A percentile compares a stretch with the other conserved stretches of the same genome.
These are phyloP conservation scores for Orgyia antiqua DNA, from an alignment of 2,888 invertebrate genomes.

Conservation along the genomic window DNA sequence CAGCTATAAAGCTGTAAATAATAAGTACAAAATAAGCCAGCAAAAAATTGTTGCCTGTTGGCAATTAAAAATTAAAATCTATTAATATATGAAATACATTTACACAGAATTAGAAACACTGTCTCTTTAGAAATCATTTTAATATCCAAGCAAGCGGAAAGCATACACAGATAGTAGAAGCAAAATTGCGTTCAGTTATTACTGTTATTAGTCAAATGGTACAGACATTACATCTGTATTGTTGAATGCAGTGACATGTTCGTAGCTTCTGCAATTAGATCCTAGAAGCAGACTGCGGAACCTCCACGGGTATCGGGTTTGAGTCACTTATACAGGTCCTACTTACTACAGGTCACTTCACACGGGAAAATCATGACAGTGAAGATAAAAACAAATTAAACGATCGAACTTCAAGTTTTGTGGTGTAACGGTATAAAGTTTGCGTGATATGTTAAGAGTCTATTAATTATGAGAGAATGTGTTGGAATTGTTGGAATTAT, in stretches of 20 bases:
- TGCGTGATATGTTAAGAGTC: constrained; percentile 17
- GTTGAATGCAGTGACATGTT: constrained; percentile 40
- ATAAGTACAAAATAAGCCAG: no score
- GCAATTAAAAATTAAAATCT: no score
- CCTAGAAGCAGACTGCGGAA: constrained; percentile 42
- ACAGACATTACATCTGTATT: constrained; percentile 46
- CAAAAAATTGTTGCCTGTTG: no score
- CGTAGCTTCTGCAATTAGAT: constrained; percentile 50
- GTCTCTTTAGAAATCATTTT: no score
- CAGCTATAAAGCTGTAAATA: no score
- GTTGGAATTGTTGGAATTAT: no score
- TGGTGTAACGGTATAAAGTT: constrained; percentile 18
- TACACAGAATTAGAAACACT: no score
- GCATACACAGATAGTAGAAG: constrained; percentile 20
- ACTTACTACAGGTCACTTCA: constrained; percentile 17
- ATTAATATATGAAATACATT: no score
- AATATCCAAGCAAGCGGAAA: constrained; percentile 32
- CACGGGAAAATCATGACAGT: constrained; percentile 28
- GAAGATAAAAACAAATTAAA: constrained; percentile 18
- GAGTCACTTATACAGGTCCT: constrained; percentile 16
- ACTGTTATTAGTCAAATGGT: no score
- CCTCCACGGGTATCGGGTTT: constrained; percentile 61
- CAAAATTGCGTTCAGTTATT: background rate
- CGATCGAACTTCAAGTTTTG: constrained; percentile 12
- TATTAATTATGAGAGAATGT: no score